Conservation (phyloP, 2,888 invertebrate species). For the Iphiclides podalirius region DNA sequence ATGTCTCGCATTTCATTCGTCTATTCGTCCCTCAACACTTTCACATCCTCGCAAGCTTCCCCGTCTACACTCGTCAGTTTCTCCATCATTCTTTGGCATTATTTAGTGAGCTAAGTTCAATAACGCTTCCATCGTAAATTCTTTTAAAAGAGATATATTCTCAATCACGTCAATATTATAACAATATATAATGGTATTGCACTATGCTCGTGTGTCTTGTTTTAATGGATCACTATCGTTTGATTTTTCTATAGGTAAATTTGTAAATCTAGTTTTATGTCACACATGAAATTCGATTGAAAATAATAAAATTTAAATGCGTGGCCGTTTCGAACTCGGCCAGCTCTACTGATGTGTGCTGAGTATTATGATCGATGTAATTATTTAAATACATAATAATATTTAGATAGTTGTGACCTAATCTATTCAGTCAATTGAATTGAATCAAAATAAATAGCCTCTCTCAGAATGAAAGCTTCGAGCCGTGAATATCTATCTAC, state of each 20-base stretch:
- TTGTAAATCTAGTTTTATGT: constrained; percentile 30
- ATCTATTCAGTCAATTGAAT: constrained; percentile 78
- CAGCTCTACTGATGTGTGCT: constrained; percentile 47
- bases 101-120: constrained; percentile 70
- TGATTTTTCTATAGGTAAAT: constrained; percentile 36
- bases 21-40: constrained; percentile 50
- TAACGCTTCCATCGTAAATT: constrained; percentile 39
- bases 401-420: constrained; percentile 71
- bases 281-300: constrained; percentile 36
- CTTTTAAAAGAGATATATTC: constrained; percentile 27
- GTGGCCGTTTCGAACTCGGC: constrained; percentile 41
- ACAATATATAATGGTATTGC: constrained; percentile 56
- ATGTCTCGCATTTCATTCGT: constrained; percentile 55
- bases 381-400: constrained; percentile 46
- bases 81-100: constrained; percentile 75
- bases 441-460: constrained; percentile 75
- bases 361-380: constrained; percentile 52
- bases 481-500: constrained; percentile 45
- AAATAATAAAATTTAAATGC: constrained; percentile 31
- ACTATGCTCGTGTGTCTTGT: constrained; percentile 48
- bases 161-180: constrained; percentile 36
- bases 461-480: constrained; percentile 62
- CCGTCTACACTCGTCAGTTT: constrained; percentile 51
- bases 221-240: constrained; percentile 33
- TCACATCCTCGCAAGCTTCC: constrained; percentile 49